phyloP scores from a whole-genome alignment of 2,888 invertebrate genomes.

The Adelognathus sp. region DNA sequence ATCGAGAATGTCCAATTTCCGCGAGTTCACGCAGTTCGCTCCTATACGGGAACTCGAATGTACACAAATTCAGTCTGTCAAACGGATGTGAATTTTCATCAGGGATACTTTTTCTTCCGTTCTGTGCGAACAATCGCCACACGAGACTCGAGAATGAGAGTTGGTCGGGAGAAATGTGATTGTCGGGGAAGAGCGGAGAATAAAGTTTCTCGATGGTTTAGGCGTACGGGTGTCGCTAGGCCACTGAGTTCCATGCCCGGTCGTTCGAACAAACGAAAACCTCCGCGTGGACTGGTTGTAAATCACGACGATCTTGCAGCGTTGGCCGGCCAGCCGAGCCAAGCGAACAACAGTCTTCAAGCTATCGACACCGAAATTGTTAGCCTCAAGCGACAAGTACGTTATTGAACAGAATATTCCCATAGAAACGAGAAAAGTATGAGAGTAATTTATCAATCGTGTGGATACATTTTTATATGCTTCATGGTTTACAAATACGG shows the following conservation, averaged over 20 bases:
- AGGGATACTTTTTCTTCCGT: neutral
- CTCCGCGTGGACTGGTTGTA: constrained; percentile 98
- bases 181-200: constrained; percentile 21
- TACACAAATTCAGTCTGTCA: constrained; percentile 7
- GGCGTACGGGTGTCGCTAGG: constrained; percentile 83
- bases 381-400: constrained; percentile 97
- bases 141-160: neutral
- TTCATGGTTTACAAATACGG: constrained; percentile 9
- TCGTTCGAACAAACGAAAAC: constrained; percentile 87
- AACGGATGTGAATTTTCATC: neutral
- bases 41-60: neutral
- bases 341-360: constrained; percentile 88
- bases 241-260: constrained; percentile 82
- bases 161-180: neutral
- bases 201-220: constrained; percentile 69
- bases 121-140: constrained; percentile 45
- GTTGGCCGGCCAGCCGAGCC: constrained; percentile 90
- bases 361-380: constrained; percentile 97
- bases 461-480: constrained; percentile 78
- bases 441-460: constrained; percentile 63
- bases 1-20: constrained; percentile 2
- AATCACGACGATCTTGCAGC: constrained; percentile 98
- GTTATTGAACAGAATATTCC: constrained; percentile 78
- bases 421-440: constrained; percentile 30
- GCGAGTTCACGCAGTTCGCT: neutral